Evolutionary conservation across 2,113 vertebrate species (phyloP).

Genomic region (Microcebus griseorufus): DNA sequence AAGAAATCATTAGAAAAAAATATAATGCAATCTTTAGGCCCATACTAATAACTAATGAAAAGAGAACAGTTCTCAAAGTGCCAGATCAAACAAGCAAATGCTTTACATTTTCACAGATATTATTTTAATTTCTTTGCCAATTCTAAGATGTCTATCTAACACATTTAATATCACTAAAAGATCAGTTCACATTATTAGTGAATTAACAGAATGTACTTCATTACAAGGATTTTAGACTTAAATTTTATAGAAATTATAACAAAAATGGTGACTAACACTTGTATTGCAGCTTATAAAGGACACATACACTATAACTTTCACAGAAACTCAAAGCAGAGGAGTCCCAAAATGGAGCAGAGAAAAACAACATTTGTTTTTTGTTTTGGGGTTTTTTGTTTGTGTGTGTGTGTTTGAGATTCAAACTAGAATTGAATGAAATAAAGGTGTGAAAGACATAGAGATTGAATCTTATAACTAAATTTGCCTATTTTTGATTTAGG

Average conservation of each 20-base stretch:
- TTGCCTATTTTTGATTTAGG: slow-evolving; percentile 34
- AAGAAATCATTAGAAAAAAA: slow-evolving; percentile 41
- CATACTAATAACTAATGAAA: neutral
- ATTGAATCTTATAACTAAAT: neutral
- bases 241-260: slow-evolving; percentile 11
- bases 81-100: neutral
- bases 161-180: slow-evolving; percentile 30
- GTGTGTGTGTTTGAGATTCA: neutral
- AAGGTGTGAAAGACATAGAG: slow-evolving; percentile 16
- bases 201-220: slow-evolving; percentile 31
- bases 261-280: slow-evolving; percentile 39
- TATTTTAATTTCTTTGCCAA: slow-evolving; percentile 30
- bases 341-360: neutral
- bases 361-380: slow-evolving; percentile 13
- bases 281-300: slow-evolving; percentile 29
- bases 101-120: slow-evolving; percentile 11
- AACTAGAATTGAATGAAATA: slow-evolving; percentile 52
- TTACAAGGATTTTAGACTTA: slow-evolving; percentile 24
- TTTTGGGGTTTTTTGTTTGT: too few species aligned
- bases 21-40: neutral
- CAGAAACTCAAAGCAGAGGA: slow-evolving; percentile 17
- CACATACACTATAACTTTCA: neutral
- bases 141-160: neutral
- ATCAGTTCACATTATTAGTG: neutral
- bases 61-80: neutral